Percentiles rank a stretch among this genome's conserved stretches.
These are phyloP conservation scores for Capitulum mitella DNA, from an alignment of 2,888 invertebrate genomes.

Conservation along the genomic window DNA sequence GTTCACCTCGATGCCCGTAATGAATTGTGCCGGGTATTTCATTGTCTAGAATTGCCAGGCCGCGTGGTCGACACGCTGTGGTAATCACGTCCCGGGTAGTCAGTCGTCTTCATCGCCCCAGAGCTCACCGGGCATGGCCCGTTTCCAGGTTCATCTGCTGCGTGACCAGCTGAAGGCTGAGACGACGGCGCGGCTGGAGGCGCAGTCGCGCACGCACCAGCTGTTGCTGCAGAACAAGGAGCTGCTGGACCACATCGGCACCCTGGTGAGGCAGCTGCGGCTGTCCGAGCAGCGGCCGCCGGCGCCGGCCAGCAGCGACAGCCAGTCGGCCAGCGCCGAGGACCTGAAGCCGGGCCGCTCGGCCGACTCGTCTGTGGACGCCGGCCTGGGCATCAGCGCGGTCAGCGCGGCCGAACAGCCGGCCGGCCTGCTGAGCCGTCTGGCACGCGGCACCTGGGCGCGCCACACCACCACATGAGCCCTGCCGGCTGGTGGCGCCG, in stretches of 20 bases:
- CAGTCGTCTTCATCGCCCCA: too few species aligned
- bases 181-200: constrained; percentile 82
- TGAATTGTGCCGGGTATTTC: too few species aligned
- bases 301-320: constrained; percentile 41
- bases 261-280: constrained; percentile 77
- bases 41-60: too few species aligned
- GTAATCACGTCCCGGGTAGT: too few species aligned
- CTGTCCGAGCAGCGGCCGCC: constrained; percentile 59
- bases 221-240: constrained; percentile 90
- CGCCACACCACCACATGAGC: constrained; percentile 3
- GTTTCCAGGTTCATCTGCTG: constrained; percentile 57
- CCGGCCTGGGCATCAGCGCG: constrained; percentile 8
- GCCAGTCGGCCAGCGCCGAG: background rate
- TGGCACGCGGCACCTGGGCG: background rate
- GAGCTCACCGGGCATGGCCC: too few species aligned
- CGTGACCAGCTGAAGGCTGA: constrained; percentile 85
- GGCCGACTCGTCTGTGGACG: background rate
- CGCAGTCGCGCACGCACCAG: constrained; percentile 76
- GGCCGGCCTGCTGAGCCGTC: background rate
- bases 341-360: background rate
- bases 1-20: too few species aligned
- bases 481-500: background rate
- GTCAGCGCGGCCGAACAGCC: background rate
- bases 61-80: too few species aligned
- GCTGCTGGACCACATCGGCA: constrained; percentile 85